Percentiles rank a stretch among this genome's conserved stretches.
Evolutionary conservation across 1,140 invertebrate species (phyloP).

Genomic region (Lepidurus apus): DNA sequence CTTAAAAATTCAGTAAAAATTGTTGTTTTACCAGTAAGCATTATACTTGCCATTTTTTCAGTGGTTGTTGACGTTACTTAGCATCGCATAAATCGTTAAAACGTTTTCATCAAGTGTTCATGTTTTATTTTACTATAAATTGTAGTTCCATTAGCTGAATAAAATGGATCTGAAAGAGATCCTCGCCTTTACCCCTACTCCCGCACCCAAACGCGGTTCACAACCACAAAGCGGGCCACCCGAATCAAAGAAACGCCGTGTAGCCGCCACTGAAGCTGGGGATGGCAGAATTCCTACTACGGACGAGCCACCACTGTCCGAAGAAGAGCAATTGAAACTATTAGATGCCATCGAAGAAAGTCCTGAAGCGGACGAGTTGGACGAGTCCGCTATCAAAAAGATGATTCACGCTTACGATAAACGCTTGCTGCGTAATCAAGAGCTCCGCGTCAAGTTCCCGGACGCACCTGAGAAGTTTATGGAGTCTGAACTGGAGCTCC

Average conservation of each 20-base stretch:
- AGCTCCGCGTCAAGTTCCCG: constrained; percentile 97
- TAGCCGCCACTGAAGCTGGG: neutral
- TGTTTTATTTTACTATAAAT: too few species aligned
- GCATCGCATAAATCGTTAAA: too few species aligned
- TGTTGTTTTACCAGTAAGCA: too few species aligned
- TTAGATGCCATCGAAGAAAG: constrained; percentile 19
- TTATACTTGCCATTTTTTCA: too few species aligned
- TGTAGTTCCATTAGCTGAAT: too few species aligned
- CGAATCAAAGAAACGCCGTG: neutral
- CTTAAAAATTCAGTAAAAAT: too few species aligned
- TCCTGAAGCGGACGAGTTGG: constrained; percentile 63
- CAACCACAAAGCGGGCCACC: neutral
- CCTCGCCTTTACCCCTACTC: too few species aligned
- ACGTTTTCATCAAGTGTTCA: too few species aligned
- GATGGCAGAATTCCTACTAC: too few species aligned
- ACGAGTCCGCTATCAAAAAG: constrained; percentile 81
- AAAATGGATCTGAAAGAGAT: too few species aligned
- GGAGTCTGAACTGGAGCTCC: constrained; percentile 95
- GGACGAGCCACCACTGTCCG: neutral
- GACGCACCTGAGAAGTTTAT: constrained; percentile 98
- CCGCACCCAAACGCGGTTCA: too few species aligned
- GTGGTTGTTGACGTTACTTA: too few species aligned
- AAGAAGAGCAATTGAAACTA: constrained; percentile 26
- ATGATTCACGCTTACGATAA: constrained; percentile 91
- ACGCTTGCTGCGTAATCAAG: constrained; percentile 86